Percentiles rank a stretch among this genome's conserved stretches.
Evolutionary conservation across 2,888 invertebrate genomes (phyloP).

Genomic region (Melipona bicolor): DNA sequence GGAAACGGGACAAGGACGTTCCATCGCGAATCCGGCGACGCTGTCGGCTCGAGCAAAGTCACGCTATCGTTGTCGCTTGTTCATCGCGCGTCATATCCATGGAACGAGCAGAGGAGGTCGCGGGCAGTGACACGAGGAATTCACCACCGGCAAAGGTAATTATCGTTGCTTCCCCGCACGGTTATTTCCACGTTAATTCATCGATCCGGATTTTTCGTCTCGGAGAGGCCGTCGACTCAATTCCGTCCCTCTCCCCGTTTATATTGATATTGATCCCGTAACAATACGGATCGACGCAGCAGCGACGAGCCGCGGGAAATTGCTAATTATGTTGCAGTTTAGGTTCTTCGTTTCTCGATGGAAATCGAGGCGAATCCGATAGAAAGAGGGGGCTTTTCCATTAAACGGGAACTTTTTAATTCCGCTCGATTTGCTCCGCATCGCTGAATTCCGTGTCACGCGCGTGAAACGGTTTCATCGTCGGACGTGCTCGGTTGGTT

Average conservation of each 20-base stretch:
- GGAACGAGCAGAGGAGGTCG: conserved; percentile 29
- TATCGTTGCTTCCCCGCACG: conserved; percentile 32
- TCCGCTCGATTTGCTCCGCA: not conserved
- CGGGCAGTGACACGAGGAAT: conserved; percentile 49
- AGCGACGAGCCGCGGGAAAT: not conserved
- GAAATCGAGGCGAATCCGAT: conserved; percentile 12
- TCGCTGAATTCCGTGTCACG: not conserved
- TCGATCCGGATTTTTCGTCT: conserved; percentile 34
- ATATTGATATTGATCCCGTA: not conserved
- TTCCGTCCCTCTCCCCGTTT: not conserved
- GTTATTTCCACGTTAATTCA: conserved; percentile 42
- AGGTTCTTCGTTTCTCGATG: not conserved
- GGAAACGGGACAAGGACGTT: conserved; percentile 9
- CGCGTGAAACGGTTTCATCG: not conserved
- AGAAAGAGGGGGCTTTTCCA: not conserved
- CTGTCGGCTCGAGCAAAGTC: conserved; percentile 38
- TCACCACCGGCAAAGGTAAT: conserved; percentile 42
- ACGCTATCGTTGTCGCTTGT: conserved; percentile 57
- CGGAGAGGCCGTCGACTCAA: not conserved
- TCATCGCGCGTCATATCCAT: conserved; percentile 46
- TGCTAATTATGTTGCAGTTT: conserved; percentile 16
- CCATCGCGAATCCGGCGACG: conserved; percentile 29
- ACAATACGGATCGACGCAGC: not conserved
- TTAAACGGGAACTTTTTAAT: conserved; percentile 8
- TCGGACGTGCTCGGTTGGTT: not conserved